phyloP scores from a whole-genome alignment of 2,113 vertebrate genomes.

The Limnothrissa miodon region DNA sequence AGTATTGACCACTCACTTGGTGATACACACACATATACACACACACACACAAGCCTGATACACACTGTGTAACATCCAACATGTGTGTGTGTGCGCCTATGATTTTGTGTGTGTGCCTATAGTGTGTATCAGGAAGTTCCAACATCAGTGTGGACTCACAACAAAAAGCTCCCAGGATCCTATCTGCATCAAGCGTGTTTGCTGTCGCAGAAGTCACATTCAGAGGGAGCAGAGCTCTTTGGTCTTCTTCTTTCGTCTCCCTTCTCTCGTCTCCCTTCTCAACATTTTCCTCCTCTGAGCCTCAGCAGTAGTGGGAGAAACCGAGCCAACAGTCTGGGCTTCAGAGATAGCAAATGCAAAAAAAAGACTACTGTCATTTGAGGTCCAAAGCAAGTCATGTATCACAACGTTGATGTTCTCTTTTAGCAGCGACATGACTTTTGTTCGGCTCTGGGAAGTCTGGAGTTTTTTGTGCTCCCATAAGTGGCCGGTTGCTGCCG shows the following conservation, averaged over 20 bases:
- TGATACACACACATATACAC: neutral
- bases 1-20: neutral
- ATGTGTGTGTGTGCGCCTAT: conserved; percentile 14
- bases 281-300: neutral
- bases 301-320: neutral
- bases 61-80: neutral
- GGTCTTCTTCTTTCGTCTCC: neutral
- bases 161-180: too few relatives aligned
- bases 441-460: conserved; percentile 35
- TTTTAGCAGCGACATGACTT: conserved; percentile 54
- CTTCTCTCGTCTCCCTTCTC: neutral
- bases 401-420: conserved; percentile 42
- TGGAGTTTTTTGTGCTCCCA: conserved; percentile 47
- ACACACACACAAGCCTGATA: neutral
- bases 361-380: conserved; percentile 19
- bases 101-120: neutral
- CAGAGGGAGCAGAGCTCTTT: neutral
- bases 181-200: neutral
- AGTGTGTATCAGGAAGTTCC: neutral
- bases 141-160: neutral
- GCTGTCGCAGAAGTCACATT: neutral
- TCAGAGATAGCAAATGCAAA: conserved; percentile 28
- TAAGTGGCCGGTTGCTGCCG: conserved; percentile 46
- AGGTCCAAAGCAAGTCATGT: conserved; percentile 32
- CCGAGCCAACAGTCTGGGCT: conserved; percentile 31